Base-by-base conservation (phyloP, 2,888 invertebrate species). In the Boloria selene region DNA sequence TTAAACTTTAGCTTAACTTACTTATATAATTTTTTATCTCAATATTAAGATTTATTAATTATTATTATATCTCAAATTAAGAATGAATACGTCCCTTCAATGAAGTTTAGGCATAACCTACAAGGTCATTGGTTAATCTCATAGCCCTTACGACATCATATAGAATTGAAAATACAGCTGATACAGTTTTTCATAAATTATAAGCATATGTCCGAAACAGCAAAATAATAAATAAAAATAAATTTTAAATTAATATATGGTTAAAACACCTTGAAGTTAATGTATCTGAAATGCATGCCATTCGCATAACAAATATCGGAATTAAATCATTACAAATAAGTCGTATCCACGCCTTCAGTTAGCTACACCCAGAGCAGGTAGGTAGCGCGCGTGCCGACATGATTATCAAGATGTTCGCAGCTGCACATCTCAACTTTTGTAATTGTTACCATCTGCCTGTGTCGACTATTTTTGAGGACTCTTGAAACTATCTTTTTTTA, bases 371-470 rank as follows among this genome's bases (percentile, higher is more conserved):
- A 38, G 44, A 58, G 64, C 67, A 69, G 69, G 67, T 67, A 69
- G 69, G 67, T 67, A 67, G 67, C n/a, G 53, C 69, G 52, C 67
- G 69, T 64, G 69, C 66, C 60, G 42, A 47, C 44, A 45, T 53
- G 52, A 61, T 64, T 68, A 67, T 38, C 51, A 60, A 52, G 56
- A 50, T 49, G 53, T 38, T 45, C 18, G 63, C 69, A 69, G 69
- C 69, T 69, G 67, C 64, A 45, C 58, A 22, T 60, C 42, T 60
- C 31, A 51, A 22, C 45, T 52, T 66, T 54, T 58, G 17, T 61
- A 61, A 69, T 69, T 61, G 55, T 51, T 53, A 61, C 63, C 69
- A 69, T 69, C 69, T 69, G 69, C 67, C 53, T 18, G 53, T 54
- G 4, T 50, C n/a, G 17, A 55, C 16, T 50, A 22, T 59, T 38